A percentile compares a stretch with the other conserved stretches of the same genome.
phyloP scores from a whole-genome alignment of 2,113 vertebrate genomes.

The Oreochromis tanganicae region DNA sequence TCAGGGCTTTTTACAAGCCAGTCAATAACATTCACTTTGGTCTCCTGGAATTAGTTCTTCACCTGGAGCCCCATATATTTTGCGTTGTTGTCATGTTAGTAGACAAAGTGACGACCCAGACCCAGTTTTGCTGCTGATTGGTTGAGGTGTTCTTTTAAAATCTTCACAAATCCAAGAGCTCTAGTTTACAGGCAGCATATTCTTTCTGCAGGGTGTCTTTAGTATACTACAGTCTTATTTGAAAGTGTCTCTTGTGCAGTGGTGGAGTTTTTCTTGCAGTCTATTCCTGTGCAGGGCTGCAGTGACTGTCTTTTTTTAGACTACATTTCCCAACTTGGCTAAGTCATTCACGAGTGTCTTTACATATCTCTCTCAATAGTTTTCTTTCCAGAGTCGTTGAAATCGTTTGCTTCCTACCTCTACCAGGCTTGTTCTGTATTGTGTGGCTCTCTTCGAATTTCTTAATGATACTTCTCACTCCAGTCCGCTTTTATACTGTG shows the following conservation, averaged over 20 bases:
- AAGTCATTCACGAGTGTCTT: fast-evolving
- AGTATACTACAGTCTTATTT: neutral
- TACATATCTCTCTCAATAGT: neutral
- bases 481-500: neutral
- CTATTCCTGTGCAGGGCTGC: neutral
- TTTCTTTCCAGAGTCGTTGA: neutral
- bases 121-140: neutral
- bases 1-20: neutral
- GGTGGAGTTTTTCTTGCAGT: neutral
- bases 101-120: neutral
- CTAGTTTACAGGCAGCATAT: neutral
- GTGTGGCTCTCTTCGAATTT: neutral
- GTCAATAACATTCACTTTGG: neutral
- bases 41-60: neutral
- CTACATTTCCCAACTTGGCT: neutral
- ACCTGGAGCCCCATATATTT: neutral
- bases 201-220: neutral
- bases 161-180: neutral
- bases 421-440: neutral
- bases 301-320: neutral
- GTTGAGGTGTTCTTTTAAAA: neutral
- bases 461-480: neutral
- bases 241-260: neutral
- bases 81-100: neutral
- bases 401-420: neutral